Evolutionary conservation across 37 sponge, comb jelly and placozoan species (phyloP), one percentile per base, ranked within the genome.

Genomic region (Halichondria panicea): DNA sequence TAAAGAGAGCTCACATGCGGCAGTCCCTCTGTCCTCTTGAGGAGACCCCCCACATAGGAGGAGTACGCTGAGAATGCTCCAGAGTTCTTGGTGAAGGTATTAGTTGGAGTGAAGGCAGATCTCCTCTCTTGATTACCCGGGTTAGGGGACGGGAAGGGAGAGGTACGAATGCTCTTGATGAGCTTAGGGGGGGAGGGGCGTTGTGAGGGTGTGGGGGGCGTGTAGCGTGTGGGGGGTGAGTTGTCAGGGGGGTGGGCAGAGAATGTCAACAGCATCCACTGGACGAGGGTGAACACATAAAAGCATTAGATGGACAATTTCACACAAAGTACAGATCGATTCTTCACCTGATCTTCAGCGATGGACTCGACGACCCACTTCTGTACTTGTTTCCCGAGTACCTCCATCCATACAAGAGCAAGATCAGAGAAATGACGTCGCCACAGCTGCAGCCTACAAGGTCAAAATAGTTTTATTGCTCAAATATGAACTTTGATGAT

Each of bases 371-470:
- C 52, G 4, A 83, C 45, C 92, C 92, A 91, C 38, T 68, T 31
- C 31, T 75, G 53, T 21, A 83, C 19, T 53, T 91, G 83, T 41
- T 78, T 86, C 33, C 55, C 52, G 25, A 91, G 54, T 31, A 91
- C 87, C 12, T 91, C 87, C 92, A 91, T 87, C 87, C 87, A 86
- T 22, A 79, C 79, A 28, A 83, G 57, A 13, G 77, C 83, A 0
- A 91, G 76, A 55, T 74, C 65, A 8, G 58, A 64, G 41, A 91
- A 91, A 5, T 66, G 68, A n/a, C 79, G 83, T 11, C 92, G 39
- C 92, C 92, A 91, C 36, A 43, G 43, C 70, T 91, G 92, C 63
- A 78, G 72, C 40, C 86, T 80, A 58, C 62, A 77, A 30, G 15
- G 43, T 9, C 8, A 30, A 4, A 4, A 43, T 4, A 46, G 30